These are phyloP conservation scores for Gerosis bhagava DNA, from an alignment of 2,888 invertebrate genomes.

Conservation along the genomic window DNA sequence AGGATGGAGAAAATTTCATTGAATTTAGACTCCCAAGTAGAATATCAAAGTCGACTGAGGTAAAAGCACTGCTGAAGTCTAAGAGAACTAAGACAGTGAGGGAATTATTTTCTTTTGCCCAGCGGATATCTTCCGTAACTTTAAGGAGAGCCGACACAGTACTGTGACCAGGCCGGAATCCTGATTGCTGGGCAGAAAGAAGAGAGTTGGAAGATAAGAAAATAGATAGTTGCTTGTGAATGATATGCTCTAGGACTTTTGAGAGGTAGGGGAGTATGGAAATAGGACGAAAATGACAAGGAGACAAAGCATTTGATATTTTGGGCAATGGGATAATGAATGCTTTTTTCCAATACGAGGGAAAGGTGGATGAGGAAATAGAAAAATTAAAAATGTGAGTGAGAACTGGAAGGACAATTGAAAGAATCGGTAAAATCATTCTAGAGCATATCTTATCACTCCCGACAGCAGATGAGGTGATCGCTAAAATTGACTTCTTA, in stretches of 20 bases:
- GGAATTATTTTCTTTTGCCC: neutral
- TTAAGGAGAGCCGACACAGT: neutral
- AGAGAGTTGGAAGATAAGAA: neutral
- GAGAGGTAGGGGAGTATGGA: neutral
- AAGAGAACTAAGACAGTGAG: neutral
- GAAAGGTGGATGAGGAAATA: neutral
- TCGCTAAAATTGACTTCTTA: neutral
- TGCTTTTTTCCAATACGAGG: neutral
- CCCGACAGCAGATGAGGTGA: neutral
- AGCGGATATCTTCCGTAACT: neutral
- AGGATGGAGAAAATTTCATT: neutral
- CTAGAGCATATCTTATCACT: neutral
- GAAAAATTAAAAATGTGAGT: neutral
- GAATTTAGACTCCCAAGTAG: constrained; percentile 24
- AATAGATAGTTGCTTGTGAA: neutral
- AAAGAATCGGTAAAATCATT: neutral
- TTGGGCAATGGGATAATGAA: neutral
- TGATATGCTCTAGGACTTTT: neutral
- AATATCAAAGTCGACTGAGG: neutral
- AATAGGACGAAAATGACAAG: neutral
- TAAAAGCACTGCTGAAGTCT: neutral
- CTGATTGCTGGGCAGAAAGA: neutral
- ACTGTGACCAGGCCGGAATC: neutral
- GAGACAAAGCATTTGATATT: neutral
- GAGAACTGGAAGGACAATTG: neutral